Evolutionary conservation across 2,888 invertebrate genomes (phyloP), one percentile per base, ranked within the genome.

Genomic region (Coremacera marginata): DNA sequence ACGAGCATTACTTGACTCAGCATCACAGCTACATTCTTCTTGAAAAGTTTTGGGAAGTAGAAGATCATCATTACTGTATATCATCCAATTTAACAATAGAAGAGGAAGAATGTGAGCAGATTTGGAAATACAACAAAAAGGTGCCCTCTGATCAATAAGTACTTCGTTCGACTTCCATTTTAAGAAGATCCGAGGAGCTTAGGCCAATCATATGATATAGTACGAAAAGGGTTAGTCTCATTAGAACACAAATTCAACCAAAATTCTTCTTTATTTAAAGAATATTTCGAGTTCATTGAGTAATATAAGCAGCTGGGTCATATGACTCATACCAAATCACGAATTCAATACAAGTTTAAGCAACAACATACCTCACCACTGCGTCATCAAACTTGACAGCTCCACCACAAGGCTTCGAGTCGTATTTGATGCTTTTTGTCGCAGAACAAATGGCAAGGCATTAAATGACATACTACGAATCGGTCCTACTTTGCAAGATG

Each of bases 401-500:
- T 62, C 57, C 1, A 79, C 76, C 16, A 79, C 77, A 11, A 70
- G 67, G 22, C 70, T 80, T 52, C 70, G 75, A 14, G 79, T 77
- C 3, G 75, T 78, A 8, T 78, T 78, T 44, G 75, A 76, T 34
- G 76, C 71, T 2, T 76, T 70, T 22, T 76, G 72, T 62, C 11
- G 44, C 5, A 70, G 73, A 19, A 63, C 78, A 49, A 76, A 37
- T 57, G 76, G 76, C 19, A 76, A 71, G 63, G 68, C 76, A 22
- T 67, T 78, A 65, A 76, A 76, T 22, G 74, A 76, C 27, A 51
- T 34, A 5, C 70, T 76, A 44, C 14, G 49, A 22, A 44, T 72
- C 49, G 78, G 78, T 0, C 78, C 76, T n/a, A 78, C 72, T 8
- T 63, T 78, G 27, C 73, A 78, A 37, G 70, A 77, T 34, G 55